Evolutionary conservation across 2,797 vertebrate genomes (phyloP), one percentile per base, ranked within the genome.

Genomic region (Sebastes goodei): DNA sequence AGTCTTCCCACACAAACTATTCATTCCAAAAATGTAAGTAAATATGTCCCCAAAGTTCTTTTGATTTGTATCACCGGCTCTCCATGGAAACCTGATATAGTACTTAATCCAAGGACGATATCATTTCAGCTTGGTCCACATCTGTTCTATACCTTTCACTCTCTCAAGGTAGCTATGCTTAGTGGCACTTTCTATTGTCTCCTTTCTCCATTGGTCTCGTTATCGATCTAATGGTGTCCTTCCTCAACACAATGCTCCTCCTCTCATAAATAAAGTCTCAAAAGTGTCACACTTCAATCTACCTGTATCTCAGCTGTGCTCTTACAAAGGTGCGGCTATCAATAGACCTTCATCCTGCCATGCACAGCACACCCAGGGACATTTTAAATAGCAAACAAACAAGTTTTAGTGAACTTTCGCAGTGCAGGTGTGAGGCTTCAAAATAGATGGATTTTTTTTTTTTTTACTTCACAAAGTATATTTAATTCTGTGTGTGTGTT

Each of bases 71-170:
- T 33, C 20, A 49, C 27, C 60, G 23, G 17, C 56, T 42, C 66
- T 33, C 27, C 66, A 59, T 60, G 23, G 67, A 72, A 66, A 84
- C 59, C 27, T 56, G 56, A 77, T 69, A 27, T 14, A 57, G 71
- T 53, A 59, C 25, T 57, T 57, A 5, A 56, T 72, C 29, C 17
- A 66, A 74, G 5, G 29, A 6, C 25, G 0, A 52, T n/a, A 77
- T 62, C 12, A 30, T 25, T 30, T 76, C 60, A 35, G 10, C 30
- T 59, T 38, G 4, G 25, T 38, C 10, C 6, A 76, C 55, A 42
- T 71, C 56, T 67, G 12, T 49, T 75, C 33, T 56, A 5, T 21
- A n/a, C 25, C 35, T 59, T 75, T 57, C 1, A 6, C 32, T 68
- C 29, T 61, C 38, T 65, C 32, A 61, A 32, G 33, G 67, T 46